Conservation (phyloP, 2,888 invertebrate species). For the Agrenia bidenticulata region DNA sequence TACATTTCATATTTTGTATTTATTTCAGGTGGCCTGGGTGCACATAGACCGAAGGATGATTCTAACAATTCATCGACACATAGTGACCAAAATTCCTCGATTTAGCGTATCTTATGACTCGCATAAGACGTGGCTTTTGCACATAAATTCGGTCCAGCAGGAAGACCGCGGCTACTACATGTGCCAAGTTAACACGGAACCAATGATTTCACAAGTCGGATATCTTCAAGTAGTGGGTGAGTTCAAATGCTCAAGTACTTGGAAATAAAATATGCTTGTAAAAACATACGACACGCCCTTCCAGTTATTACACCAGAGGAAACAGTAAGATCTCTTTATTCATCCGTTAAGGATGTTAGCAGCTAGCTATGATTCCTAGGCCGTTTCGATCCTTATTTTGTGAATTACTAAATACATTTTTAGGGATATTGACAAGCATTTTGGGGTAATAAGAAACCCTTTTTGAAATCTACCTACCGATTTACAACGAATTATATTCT, state of each 20-base stretch:
- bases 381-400: too few relatives aligned
- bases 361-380: too few relatives aligned
- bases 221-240: conserved; percentile 89
- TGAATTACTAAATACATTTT: too few relatives aligned
- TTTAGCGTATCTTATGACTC: conserved; percentile 89
- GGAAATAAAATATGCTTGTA: too few relatives aligned
- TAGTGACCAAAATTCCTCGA: conserved; percentile 84
- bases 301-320: not conserved
- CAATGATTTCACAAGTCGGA: conserved; percentile 93
- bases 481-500: too few relatives aligned
- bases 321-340: not conserved
- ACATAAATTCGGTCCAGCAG: conserved; percentile 87
- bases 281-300: too few relatives aligned
- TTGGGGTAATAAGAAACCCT: too few relatives aligned
- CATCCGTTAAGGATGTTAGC: too few relatives aligned
- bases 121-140: conserved; percentile 86
- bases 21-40: conserved; percentile 84
- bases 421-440: too few relatives aligned
- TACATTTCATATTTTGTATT: conserved; percentile 23
- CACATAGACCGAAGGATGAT: conserved; percentile 93
- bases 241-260: not conserved
- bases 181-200: conserved; percentile 88
- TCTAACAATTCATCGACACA: conserved; percentile 86
- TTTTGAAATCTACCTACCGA: too few relatives aligned
- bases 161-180: conserved; percentile 80